These are phyloP conservation scores for Achroia grisella DNA, from an alignment of 1,140 invertebrate species.

Conservation along the genomic window DNA sequence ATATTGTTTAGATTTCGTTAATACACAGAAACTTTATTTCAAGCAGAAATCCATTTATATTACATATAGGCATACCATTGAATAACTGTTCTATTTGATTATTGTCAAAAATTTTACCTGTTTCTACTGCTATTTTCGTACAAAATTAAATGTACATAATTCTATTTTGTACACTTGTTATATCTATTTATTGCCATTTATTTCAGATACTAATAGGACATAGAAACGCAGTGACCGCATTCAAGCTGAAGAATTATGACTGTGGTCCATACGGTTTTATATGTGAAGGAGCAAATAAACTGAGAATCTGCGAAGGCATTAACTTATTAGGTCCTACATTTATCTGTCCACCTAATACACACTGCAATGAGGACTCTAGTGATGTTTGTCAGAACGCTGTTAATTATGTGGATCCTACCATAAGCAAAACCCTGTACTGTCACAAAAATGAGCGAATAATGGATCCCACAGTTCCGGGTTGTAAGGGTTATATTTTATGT, in stretches of 20 bases:
- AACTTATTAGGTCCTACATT: slow-evolving; percentile 47
- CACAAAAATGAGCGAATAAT: slow-evolving; percentile 50
- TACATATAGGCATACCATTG: too few species aligned
- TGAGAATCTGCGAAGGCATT: slow-evolving; percentile 48
- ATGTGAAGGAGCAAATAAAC: slow-evolving; percentile 40
- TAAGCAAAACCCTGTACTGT: slow-evolving; percentile 40
- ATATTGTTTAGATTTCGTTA: too few species aligned
- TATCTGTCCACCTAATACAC: slow-evolving; percentile 43
- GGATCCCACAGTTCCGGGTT: slow-evolving; percentile 49
- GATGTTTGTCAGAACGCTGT: slow-evolving; percentile 48
- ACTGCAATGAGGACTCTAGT: slow-evolving; percentile 56
- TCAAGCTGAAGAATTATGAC: slow-evolving; percentile 21
- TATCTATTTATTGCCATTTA: too few species aligned
- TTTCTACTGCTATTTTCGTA: too few species aligned
- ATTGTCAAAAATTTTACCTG: too few species aligned
- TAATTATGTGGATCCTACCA: slow-evolving; percentile 41
- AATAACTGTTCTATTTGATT: too few species aligned
- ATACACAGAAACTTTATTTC: too few species aligned
- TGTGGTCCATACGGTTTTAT: slow-evolving; percentile 58
- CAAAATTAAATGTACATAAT: too few species aligned
- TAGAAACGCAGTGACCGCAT: slow-evolving; percentile 5
- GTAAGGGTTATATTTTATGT: slow-evolving; percentile 64
- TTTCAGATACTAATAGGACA: background rate
- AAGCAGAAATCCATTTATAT: too few species aligned
- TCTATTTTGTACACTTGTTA: too few species aligned